Evolutionary conservation across 2,888 invertebrate species (phyloP).

Genomic region (Tyria jacobaeae): DNA sequence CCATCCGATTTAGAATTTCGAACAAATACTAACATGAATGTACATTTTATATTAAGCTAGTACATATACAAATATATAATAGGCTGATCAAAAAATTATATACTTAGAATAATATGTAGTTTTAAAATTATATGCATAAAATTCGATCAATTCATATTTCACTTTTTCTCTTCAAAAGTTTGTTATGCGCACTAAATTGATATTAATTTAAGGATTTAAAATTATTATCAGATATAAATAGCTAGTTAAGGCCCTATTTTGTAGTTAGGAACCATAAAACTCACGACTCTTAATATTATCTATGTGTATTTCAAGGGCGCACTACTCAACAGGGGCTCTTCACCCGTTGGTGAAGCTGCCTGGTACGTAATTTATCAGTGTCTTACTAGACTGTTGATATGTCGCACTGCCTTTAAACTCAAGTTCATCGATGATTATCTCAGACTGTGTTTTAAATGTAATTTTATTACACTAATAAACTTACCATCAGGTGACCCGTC

Average conservation of each 20-base stretch:
- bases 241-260: background rate
- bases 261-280: background rate
- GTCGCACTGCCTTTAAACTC: too few relatives aligned
- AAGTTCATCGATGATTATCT: too few relatives aligned
- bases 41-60: conserved; percentile 22
- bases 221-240: background rate
- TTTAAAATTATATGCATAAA: background rate
- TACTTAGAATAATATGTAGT: background rate
- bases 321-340: too few relatives aligned
- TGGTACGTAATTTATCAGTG: too few relatives aligned
- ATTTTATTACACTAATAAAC: too few relatives aligned
- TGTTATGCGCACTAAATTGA: background rate
- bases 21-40: conserved; percentile 18
- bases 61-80: background rate
- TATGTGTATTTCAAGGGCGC: background rate
- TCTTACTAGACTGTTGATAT: too few relatives aligned
- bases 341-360: too few relatives aligned
- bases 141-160: background rate
- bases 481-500: too few relatives aligned
- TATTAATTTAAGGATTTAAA: conserved; percentile 1
- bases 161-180: background rate
- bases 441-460: too few relatives aligned
- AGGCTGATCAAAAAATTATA: background rate
- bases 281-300: background rate
- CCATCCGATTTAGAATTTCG: conserved; percentile 43